These are phyloP conservation scores for Phallusia fumigata DNA, from an alignment of 23 tunicate genomes.

Conservation along the genomic window DNA sequence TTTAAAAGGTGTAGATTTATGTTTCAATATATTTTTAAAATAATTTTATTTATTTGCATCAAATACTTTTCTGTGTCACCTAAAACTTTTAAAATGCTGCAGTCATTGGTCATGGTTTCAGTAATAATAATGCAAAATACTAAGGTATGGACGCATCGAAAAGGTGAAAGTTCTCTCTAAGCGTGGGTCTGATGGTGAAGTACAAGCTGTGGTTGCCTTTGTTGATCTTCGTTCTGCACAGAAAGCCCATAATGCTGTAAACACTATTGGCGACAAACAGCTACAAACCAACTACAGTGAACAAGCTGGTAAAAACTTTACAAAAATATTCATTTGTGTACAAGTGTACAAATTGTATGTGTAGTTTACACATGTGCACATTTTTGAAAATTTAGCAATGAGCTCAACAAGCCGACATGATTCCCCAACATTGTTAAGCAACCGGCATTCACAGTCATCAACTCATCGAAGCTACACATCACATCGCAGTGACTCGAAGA, in stretches of 20 bases:
- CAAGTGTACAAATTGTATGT: too few relatives aligned
- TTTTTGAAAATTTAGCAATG: slow-evolving; percentile 13
- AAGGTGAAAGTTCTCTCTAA: slow-evolving; percentile 63
- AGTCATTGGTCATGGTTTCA: not conserved
- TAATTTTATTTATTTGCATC: not conserved
- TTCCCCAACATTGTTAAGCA: not conserved
- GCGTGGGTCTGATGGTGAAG: slow-evolving; percentile 47
- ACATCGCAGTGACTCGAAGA: slow-evolving; percentile 5
- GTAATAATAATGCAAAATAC: not conserved
- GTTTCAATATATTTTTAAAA: too few relatives aligned
- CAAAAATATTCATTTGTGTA: too few relatives aligned
- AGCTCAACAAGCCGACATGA: not conserved
- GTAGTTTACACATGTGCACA: too few relatives aligned
- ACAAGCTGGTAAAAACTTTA: slow-evolving; percentile 60
- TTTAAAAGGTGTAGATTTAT: slow-evolving; percentile 49
- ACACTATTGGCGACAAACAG: slow-evolving; percentile 55
- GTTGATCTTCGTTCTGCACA: slow-evolving; percentile 90
- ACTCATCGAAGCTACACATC: slow-evolving; percentile 15
- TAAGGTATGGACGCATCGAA: slow-evolving; percentile 82
- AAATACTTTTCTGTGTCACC: not conserved
- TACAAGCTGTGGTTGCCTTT: slow-evolving; percentile 73
- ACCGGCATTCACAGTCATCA: not conserved
- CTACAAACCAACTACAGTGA: slow-evolving; percentile 79
- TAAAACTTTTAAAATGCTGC: not conserved
- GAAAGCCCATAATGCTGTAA: slow-evolving; percentile 68